Evolutionary conservation across 2,797 vertebrate genomes (phyloP), one percentile per base, ranked within the genome.

Genomic region (Melanotaenia pygmaea): DNA sequence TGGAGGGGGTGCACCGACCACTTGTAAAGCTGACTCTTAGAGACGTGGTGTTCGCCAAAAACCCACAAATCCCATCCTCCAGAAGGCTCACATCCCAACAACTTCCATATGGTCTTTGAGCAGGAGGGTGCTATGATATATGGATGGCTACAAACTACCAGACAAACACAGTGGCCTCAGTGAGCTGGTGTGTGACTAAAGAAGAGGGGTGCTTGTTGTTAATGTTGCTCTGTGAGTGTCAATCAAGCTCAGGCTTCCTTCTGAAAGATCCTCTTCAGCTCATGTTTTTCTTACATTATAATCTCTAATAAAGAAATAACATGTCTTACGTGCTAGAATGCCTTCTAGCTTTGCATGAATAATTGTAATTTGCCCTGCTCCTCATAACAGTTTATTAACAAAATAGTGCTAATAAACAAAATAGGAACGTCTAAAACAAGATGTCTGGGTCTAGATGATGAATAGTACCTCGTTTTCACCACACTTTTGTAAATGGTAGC

Each of bases 101-200:
- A 76, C 86, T 93, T 93, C 93, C 92, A 93, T 90, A 92, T 93
- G 93, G 81, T 83, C 87, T 88, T 83, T 45, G 86, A 84, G 87
- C 79, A 77, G 79, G 71, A 90, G 84, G 82, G 85, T 24, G 84
- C 82, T 56, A 35, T 87, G 86, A 91, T 90, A 85, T 89, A 92
- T 59, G 77, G 69, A 62, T 24, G 66, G 66, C 77, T 77, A 73
- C 12, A 30, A 74, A 76, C 83, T 68, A 70, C 72, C 58, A 66
- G 65, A 82, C 85, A 73, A 88, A 82, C 76, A 69, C 76, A 77
- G 76, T 34, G 71, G 80, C 77, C 75, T 80, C 73, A 45, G 22
- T 34, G 59, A 78, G 79, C 10, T 56, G 73, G 77, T 77, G 78
- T 56, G 70, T 54, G 77, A 74, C 73, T 54, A 57, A 59, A 57